These are phyloP conservation scores for Polietes domitor DNA, from an alignment of 2,888 invertebrate species.

Conservation along the genomic window DNA sequence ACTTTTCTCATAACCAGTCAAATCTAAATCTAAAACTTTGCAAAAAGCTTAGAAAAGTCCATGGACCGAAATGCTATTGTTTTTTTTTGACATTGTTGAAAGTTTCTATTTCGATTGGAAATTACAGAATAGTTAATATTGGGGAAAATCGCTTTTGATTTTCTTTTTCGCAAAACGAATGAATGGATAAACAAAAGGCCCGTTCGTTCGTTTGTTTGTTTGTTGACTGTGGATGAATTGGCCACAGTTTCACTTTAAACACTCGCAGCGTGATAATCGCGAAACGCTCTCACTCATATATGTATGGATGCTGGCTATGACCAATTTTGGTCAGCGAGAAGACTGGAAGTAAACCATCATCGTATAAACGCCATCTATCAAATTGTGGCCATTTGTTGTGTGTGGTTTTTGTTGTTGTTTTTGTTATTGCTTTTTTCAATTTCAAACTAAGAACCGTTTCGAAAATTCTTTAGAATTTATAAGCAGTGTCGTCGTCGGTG, in stretches of 20 bases:
- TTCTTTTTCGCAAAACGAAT: constrained; percentile 27
- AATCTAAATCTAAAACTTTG: too few species aligned
- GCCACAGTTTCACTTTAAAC: constrained; percentile 54
- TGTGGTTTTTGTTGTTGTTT: constrained; percentile 14
- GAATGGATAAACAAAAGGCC: neutral
- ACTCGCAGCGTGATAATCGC: constrained; percentile 35
- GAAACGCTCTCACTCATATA: neutral
- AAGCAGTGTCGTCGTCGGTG: neutral
- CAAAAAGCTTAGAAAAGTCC: too few species aligned
- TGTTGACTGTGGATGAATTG: neutral
- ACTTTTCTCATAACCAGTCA: too few species aligned
- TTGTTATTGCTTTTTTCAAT: neutral
- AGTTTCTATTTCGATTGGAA: neutral
- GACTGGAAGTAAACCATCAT: constrained; percentile 11
- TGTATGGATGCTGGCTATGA: neutral
- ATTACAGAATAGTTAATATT: neutral
- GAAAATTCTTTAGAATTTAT: constrained; percentile 28
- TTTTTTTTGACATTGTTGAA: too few species aligned
- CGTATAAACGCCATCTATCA: constrained; percentile 20
- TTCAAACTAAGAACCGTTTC: constrained; percentile 50
- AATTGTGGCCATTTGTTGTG: constrained; percentile 37
- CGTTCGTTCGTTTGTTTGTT: neutral
- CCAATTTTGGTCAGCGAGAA: constrained; percentile 20
- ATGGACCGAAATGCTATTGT: too few species aligned
- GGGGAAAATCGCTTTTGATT: constrained; percentile 35